phyloP scores from a whole-genome alignment of 1,140 invertebrate genomes.

The Heliconius hewitsoni region DNA sequence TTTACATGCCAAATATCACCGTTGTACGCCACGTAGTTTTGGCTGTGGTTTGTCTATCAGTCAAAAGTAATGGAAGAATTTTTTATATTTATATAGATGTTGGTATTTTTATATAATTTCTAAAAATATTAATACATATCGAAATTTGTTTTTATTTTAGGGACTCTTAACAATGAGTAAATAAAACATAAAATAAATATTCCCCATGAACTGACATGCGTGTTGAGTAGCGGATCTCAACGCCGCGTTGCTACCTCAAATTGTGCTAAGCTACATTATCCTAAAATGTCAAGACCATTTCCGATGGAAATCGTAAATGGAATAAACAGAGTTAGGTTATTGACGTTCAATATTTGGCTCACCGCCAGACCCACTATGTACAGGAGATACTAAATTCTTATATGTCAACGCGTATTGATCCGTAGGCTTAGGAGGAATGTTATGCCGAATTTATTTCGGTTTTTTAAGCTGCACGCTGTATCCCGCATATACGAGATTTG shows the following conservation, averaged over 20 bases:
- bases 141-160: too few relatives aligned
- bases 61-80: too few relatives aligned
- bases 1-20: too few relatives aligned
- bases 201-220: too few relatives aligned
- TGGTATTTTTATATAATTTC: too few relatives aligned
- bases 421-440: neutral
- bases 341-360: constrained; percentile 12
- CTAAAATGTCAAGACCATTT: neutral
- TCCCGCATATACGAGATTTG: neutral
- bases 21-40: too few relatives aligned
- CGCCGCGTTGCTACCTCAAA: neutral
- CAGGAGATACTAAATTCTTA: constrained; percentile 9
- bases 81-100: too few relatives aligned
- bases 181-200: too few relatives aligned
- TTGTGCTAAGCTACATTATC: neutral
- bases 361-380: neutral
- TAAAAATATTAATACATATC: too few relatives aligned
- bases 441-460: neutral
- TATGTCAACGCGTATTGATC: constrained; percentile 6
- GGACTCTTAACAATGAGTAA: too few relatives aligned
- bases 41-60: too few relatives aligned
- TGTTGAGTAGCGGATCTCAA: too few relatives aligned
- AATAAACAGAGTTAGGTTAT: constrained; percentile 7
- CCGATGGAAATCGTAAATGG: neutral
- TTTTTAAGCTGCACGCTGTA: neutral